Evolutionary conservation across 2,113 vertebrate species (phyloP).

Genomic region (Urocitellus parryii): DNA sequence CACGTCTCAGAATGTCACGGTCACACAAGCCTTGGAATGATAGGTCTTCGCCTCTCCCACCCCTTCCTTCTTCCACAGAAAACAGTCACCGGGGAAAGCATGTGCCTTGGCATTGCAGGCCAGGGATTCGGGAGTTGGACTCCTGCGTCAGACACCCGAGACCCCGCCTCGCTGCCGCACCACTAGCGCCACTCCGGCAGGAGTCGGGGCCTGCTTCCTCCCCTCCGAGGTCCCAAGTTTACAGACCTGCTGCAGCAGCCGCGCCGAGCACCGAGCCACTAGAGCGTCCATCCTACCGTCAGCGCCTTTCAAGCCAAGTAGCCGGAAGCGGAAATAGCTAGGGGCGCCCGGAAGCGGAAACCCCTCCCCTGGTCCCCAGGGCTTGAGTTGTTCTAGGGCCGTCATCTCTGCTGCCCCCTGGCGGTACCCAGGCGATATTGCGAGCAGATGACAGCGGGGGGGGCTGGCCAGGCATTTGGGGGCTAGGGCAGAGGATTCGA

Average conservation of each 20-base stretch:
- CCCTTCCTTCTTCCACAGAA: neutral
- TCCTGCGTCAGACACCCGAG: fast-evolving
- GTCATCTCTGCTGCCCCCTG: slow-evolving; percentile 49
- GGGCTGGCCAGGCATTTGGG: fast-evolving
- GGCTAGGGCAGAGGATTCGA: neutral
- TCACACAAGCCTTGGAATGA: neutral
- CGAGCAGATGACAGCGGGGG: fast-evolving
- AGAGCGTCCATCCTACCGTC: slow-evolving; percentile 88
- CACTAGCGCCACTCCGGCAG: no score
- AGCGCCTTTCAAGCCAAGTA: neutral
- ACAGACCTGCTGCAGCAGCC: slow-evolving; percentile 92
- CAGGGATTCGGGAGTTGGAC: neutral
- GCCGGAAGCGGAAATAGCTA: slow-evolving; percentile 68
- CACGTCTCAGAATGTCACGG: neutral
- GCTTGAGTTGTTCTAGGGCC: fast-evolving
- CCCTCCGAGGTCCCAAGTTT: neutral
- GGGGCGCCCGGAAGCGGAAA: neutral
- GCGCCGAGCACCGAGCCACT: slow-evolving; percentile 85
- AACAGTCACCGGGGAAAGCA: neutral
- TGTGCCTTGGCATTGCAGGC: neutral
- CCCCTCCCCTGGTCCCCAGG: fast-evolving
- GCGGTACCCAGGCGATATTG: neutral
- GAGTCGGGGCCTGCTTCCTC: neutral
- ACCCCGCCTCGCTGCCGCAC: neutral
- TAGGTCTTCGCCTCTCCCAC: neutral